A percentile compares a stretch with the other conserved stretches of the same genome.
Evolutionary conservation across 2,888 invertebrate species (phyloP).

Genomic region (Augiades crinisus): DNA sequence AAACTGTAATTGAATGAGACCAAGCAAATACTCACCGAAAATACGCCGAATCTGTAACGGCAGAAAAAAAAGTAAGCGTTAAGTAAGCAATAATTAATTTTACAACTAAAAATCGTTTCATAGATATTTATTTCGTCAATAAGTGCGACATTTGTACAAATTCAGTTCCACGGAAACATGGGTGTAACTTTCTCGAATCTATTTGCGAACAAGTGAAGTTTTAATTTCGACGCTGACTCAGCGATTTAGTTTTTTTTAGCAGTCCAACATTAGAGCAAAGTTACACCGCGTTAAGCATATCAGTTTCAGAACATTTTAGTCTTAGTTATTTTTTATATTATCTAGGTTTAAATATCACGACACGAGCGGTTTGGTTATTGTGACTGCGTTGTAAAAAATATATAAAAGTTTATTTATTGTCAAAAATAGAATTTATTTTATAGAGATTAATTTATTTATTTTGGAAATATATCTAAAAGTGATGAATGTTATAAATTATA

Average conservation of each 20-base stretch:
- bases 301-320: slow-evolving; percentile 57
- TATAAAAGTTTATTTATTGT: not conserved
- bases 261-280: slow-evolving; percentile 30
- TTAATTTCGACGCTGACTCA: not conserved
- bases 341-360: slow-evolving; percentile 37
- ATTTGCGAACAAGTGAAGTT: not conserved
- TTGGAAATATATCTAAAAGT: not conserved
- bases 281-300: slow-evolving; percentile 62
- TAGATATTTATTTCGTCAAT: slow-evolving; percentile 13
- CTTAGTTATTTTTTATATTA: slow-evolving; percentile 52
- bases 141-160: slow-evolving; percentile 14
- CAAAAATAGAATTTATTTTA: slow-evolving; percentile 28
- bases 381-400: not conserved
- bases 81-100: slow-evolving; percentile 1
- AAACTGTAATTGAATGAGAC: no score
- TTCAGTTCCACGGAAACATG: not conserved
- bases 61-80: no score
- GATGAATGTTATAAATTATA: not conserved
- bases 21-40: no score
- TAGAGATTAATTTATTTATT: slow-evolving; percentile 28
- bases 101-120: slow-evolving; percentile 8
- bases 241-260: not conserved
- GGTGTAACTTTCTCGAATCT: slow-evolving; percentile 15
- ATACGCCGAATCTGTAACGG: no score
- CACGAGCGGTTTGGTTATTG: slow-evolving; percentile 32